Percentiles rank a stretch among this genome's conserved stretches.
Evolutionary conservation across 2,113 vertebrate species (phyloP).

Genomic region (Calypte anna): DNA sequence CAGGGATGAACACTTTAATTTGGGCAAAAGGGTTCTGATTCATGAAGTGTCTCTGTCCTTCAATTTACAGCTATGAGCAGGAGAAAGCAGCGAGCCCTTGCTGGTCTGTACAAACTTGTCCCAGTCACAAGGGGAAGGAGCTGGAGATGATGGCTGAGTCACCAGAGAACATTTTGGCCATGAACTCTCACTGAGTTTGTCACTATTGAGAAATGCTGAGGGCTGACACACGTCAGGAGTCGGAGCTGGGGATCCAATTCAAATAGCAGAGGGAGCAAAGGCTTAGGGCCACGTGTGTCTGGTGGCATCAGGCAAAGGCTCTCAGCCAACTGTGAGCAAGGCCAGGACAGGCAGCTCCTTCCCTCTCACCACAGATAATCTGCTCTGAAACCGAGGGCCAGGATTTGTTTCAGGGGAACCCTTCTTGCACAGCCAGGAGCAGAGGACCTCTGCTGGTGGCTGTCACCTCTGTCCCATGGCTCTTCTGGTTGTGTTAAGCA

Average conservation of each 20-base stretch:
- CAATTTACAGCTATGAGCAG: not conserved
- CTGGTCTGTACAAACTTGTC: not conserved
- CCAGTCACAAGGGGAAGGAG: not conserved
- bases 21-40: not conserved
- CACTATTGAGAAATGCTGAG: not conserved
- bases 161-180: not conserved
- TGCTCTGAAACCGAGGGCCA: not conserved
- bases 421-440: not conserved
- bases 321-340: not conserved
- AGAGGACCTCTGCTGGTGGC: not conserved
- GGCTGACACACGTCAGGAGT: not conserved
- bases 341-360: not conserved
- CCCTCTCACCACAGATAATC: not conserved
- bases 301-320: not conserved
- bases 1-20: accelerated
- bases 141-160: not conserved
- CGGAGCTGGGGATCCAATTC: not conserved
- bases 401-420: not conserved
- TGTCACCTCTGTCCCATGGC: not conserved
- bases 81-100: not conserved
- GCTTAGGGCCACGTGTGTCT: not conserved
- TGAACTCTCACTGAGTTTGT: slow-evolving; percentile 5
- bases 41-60: not conserved
- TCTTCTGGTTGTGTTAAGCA: not conserved
- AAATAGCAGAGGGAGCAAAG: slow-evolving; percentile 36